Base-by-base conservation (phyloP, 2,113 vertebrate species). In the Paramormyrops kingsleyae region DNA sequence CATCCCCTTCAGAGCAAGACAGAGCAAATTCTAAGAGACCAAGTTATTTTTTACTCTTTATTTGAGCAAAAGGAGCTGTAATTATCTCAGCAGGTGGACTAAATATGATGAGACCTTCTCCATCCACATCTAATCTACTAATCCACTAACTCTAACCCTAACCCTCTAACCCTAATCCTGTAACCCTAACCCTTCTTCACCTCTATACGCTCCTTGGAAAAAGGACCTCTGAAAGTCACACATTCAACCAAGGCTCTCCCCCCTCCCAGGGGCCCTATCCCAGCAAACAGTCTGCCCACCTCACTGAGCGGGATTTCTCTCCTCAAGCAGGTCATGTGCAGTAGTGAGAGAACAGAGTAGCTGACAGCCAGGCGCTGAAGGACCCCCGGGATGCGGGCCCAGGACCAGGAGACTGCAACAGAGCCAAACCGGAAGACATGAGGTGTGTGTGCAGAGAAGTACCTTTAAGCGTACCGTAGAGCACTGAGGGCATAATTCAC, bases 381-480 rank as follows among this genome's bases (percentile, higher is more conserved):
- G 44, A 97, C 97, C 89, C 96, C 96, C 83, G 97, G 96, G 91
- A 97, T 93, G 90, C 96, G 94, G 62, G 96, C 94, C 96, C 96
- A 97, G 15, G 96, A 96, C 96, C 94, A 96, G 74, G 96, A 96
- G 89, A 97, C 96, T 97, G 90, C 4, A 93, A 92, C 56, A 94
- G 88, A 59, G 89, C 86, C 83, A 90, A 15, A 44, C 24, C 39
- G 44, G 42, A 21, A 44, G 83, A 27, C 44, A 9, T 85, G 83
- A 85, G 24, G 44, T 42, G 31, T 42, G 35, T 80, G 13, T 42
- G 66, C n/a, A 74, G 66, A 74, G 31, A 31, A 35, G 89, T 52
- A 91, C 77, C 88, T 39, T 70, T 44, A 31, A 88, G 74, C 74
- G 83, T 89, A 59, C 5, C 5, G 2, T 2, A 66, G 8, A 66